phyloP scores from a whole-genome alignment of 64 coral and sea anemone species.

The Orbicella faveolata region DNA sequence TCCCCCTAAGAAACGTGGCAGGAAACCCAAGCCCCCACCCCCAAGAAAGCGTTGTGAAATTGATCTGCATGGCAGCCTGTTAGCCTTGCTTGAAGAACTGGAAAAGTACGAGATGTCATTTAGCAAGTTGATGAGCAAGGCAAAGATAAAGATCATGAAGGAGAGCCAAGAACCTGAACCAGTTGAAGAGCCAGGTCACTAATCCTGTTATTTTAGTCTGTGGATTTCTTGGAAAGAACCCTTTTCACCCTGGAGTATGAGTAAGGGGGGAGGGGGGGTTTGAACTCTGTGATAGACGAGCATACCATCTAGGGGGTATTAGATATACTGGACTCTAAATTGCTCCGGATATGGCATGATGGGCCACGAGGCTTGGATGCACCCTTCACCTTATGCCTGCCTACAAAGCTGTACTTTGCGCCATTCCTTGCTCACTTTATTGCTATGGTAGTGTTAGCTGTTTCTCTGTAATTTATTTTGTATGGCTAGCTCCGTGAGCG shows the following conservation, averaged over 20 bases:
- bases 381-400: too few relatives aligned
- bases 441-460: too few relatives aligned
- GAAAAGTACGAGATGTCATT: slow-evolving; percentile 91
- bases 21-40: slow-evolving; percentile 77
- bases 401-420: too few relatives aligned
- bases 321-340: too few relatives aligned
- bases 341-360: too few relatives aligned
- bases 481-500: too few relatives aligned
- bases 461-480: too few relatives aligned
- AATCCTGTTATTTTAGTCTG: not conserved
- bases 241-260: not conserved
- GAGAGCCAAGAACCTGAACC: slow-evolving; percentile 82
- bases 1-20: slow-evolving; percentile 77
- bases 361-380: too few relatives aligned
- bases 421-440: too few relatives aligned
- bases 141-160: slow-evolving; percentile 96
- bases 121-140: slow-evolving; percentile 77
- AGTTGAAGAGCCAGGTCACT: slow-evolving; percentile 79
- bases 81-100: slow-evolving; percentile 78
- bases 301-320: too few relatives aligned
- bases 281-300: too few relatives aligned
- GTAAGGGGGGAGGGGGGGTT: too few relatives aligned
- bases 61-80: slow-evolving; percentile 82
- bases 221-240: not conserved
- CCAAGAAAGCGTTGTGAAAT: slow-evolving; percentile 86